Evolutionary conservation across 2,797 vertebrate species (phyloP).

Genomic region (Sardinella longiceps): DNA sequence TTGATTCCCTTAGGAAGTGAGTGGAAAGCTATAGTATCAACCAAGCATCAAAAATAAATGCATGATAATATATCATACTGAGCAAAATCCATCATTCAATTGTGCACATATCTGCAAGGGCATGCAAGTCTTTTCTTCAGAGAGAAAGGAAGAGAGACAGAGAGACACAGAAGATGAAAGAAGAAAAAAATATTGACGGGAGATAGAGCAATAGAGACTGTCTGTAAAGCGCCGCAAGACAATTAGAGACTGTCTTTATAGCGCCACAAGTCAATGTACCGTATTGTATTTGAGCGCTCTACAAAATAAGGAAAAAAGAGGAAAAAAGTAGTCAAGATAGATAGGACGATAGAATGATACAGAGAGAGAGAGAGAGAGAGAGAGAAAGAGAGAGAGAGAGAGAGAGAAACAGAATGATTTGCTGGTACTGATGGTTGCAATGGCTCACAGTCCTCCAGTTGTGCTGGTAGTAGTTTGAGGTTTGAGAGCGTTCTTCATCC

Average conservation of each 20-base stretch:
- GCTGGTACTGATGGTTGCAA: not conserved
- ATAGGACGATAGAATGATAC: not conserved
- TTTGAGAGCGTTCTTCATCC: constrained; percentile 2
- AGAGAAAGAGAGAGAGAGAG: not conserved
- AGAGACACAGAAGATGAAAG: not conserved
- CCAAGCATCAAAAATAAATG: constrained; percentile 17
- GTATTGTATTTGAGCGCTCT: too few species aligned
- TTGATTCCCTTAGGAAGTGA: not conserved
- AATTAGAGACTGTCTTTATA: too few species aligned
- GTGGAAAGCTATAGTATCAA: not conserved
- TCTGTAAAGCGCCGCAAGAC: not conserved
- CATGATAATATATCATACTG: constrained; percentile 17
- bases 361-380: not conserved
- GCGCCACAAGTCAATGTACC: too few species aligned
- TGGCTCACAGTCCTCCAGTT: not conserved
- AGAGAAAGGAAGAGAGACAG: not conserved
- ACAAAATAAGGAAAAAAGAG: too few species aligned
- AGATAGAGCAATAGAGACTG: not conserved
- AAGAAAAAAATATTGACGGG: not conserved
- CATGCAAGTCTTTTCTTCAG: not conserved
- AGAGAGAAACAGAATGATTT: not conserved
- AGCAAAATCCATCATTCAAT: not conserved
- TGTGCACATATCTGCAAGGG: constrained; percentile 6
- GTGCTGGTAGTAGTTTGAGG: not conserved
- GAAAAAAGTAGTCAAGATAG: not conserved